A percentile compares a stretch with the other conserved stretches of the same genome.
Evolutionary conservation across 2,888 invertebrate genomes (phyloP).

Genomic region (Agriopis aurantiaria): DNA sequence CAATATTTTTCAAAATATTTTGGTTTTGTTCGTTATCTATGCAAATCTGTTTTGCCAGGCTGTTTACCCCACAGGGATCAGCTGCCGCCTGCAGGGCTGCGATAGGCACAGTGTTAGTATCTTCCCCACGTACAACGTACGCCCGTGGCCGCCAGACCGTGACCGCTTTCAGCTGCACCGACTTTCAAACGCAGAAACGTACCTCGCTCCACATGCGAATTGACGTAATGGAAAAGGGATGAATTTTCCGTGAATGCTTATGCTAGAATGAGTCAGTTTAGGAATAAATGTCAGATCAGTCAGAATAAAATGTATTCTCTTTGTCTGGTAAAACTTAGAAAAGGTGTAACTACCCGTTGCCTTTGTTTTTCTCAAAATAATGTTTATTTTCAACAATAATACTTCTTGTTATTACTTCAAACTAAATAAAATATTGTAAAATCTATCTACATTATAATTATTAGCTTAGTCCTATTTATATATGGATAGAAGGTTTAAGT

Average conservation of each 20-base stretch:
- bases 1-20: no score
- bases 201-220: conserved; percentile 34
- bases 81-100: conserved; percentile 6
- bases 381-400: no score
- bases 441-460: no score
- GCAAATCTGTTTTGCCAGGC: background rate
- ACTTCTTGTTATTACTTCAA: no score
- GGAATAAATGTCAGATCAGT: no score
- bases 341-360: background rate
- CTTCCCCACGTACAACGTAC: conserved; percentile 71
- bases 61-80: conserved; percentile 4
- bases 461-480: no score
- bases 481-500: no score
- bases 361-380: background rate
- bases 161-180: conserved; percentile 65
- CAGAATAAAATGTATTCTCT: background rate
- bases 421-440: background rate
- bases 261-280: conserved; percentile 36
- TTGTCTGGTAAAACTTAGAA: background rate
- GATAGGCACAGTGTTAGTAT: conserved; percentile 64
- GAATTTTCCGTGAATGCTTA: conserved; percentile 35
- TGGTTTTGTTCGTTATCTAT: background rate
- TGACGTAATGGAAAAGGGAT: conserved; percentile 36
- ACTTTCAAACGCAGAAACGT: conserved; percentile 60
- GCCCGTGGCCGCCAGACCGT: conserved; percentile 77